A percentile compares a stretch with the other conserved stretches of the same genome.
phyloP scores from a whole-genome alignment of 2,113 vertebrate genomes.

The Leptosomus discolor region DNA sequence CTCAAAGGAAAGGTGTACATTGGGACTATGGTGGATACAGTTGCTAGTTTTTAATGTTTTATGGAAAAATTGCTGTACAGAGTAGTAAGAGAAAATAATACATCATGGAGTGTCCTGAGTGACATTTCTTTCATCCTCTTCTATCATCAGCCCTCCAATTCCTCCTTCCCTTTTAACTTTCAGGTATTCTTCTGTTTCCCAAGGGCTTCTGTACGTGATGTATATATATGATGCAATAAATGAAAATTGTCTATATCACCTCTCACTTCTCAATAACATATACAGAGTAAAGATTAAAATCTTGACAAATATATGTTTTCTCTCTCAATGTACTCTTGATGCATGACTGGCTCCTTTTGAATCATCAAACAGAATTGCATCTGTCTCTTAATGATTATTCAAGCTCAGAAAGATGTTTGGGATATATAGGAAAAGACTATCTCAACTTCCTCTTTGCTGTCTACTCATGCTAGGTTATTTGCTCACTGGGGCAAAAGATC shows the following conservation, averaged over 20 bases:
- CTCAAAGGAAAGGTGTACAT: background rate
- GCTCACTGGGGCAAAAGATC: background rate
- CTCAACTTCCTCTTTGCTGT: background rate
- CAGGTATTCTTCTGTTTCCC: background rate
- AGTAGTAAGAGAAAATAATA: background rate
- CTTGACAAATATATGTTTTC: background rate
- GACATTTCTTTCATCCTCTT: background rate
- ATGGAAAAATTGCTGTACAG: background rate
- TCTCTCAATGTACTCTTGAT: background rate
- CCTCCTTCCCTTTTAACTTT: background rate
- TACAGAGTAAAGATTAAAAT: background rate
- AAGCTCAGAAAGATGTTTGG: background rate
- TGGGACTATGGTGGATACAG: background rate
- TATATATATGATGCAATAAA: background rate
- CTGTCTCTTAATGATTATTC: background rate
- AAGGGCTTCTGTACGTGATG: background rate
- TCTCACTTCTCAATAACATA: background rate
- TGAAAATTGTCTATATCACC: background rate
- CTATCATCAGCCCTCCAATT: background rate
- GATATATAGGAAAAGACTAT: background rate
- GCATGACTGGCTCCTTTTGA: background rate
- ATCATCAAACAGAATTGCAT: background rate
- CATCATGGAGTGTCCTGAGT: background rate
- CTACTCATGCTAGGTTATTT: background rate
- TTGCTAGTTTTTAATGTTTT: background rate